Evolutionary conservation across 2,797 vertebrate genomes (phyloP), one percentile per base, ranked within the genome.

Genomic region (Parambassis ranga): DNA sequence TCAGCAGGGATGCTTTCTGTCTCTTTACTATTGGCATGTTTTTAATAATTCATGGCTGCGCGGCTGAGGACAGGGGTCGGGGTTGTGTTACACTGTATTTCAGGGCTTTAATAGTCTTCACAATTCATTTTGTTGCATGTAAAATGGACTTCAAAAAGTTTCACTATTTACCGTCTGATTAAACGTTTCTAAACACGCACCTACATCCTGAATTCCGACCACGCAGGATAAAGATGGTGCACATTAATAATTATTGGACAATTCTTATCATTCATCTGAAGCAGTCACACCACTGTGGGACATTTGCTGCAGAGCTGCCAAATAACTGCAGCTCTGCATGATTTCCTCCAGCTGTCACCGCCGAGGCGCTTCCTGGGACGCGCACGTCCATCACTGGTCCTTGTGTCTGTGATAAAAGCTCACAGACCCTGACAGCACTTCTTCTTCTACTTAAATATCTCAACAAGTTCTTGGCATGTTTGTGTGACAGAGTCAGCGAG

Each of bases 21-120:
- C 89, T 74, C 74, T 82, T 79, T 77, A 75, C 32, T 83, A 91
- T 86, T 81, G 88, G 66, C 86, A 67, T 24, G 56, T 58, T 72
- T 88, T 92, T 88, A 92, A 82, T 91, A 88, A 92, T 92, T 90
- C 83, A 92, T 91, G 84, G 63, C 77, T 16, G 41, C 43, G 28
- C 64, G 53, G 30, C 60, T 52, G 77, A 69, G 57, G 75, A 65
- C 53, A n/a, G 28, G 13, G 58, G 52, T 68, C 35, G 22, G 62
- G 53, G 50, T 63, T 31, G 53, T 61, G 70, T 71, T 78, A 31
- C 44, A 65, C 51, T 55, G 33, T 49, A 57, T 58, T 41, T 28
- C 4, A 19, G 20, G 46, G 53, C 14, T 28, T 33, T 26, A 42
- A 60, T 3, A n/a, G 31, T 22, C n/a, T 33, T 44, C 0, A 1